Percentiles rank a stretch among this genome's conserved stretches.
These are phyloP conservation scores for Cyprinodon diabolis DNA, from an alignment of 2,797 vertebrate genomes.

Conservation along the genomic window DNA sequence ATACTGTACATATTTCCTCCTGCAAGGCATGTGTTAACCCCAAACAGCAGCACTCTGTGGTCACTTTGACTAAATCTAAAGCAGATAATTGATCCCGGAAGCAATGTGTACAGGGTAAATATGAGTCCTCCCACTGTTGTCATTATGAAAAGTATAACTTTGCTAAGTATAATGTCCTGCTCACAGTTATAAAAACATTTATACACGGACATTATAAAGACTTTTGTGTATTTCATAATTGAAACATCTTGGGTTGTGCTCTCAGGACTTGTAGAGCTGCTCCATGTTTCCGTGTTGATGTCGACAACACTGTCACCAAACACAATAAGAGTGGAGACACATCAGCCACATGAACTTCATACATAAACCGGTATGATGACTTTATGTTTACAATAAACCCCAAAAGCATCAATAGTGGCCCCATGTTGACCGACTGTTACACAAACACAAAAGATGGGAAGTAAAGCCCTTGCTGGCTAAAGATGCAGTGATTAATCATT, in stretches of 20 bases:
- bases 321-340: not conserved
- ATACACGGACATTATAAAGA: not conserved
- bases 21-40: constrained; percentile 45
- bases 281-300: constrained; percentile 42
- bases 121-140: not conserved
- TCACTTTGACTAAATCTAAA: constrained; percentile 47
- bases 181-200: not conserved
- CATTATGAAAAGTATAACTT: constrained; percentile 13
- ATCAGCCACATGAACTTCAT: constrained; percentile 25
- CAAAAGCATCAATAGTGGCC: constrained; percentile 27
- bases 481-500: not conserved
- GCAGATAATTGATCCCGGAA: constrained; percentile 30
- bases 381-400: constrained; percentile 55
- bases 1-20: constrained; percentile 33
- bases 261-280: constrained; percentile 2
- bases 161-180: constrained; percentile 12
- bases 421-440: not conserved
- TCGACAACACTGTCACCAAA: constrained; percentile 44
- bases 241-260: not conserved
- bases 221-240: not conserved
- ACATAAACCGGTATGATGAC: constrained; percentile 42
- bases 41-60: constrained; percentile 53
- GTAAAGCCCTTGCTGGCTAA: not conserved
- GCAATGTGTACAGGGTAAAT: constrained; percentile 54
- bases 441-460: not conserved